phyloP scores from a whole-genome alignment of 2,888 invertebrate species.

The Callosobruchus maculatus region DNA sequence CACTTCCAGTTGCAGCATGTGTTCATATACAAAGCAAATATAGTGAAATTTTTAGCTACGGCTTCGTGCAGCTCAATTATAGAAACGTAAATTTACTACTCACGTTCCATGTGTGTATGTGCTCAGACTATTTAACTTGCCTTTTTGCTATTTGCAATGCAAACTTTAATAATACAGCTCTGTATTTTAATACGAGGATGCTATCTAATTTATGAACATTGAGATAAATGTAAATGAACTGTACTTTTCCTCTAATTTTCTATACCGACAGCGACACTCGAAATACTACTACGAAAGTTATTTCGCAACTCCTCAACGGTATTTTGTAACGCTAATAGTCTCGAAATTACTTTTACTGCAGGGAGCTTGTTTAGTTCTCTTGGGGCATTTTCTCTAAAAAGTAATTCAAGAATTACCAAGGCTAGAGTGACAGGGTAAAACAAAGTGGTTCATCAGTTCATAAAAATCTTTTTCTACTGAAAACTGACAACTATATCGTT shows the following conservation, averaged over 20 bases:
- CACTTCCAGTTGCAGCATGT: not conserved
- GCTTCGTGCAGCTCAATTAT: not conserved
- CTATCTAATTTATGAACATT: not conserved
- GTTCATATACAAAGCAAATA: not conserved
- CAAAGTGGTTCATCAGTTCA: too few relatives aligned
- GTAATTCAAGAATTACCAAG: too few relatives aligned
- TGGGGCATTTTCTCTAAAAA: too few relatives aligned
- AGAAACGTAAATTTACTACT: not conserved
- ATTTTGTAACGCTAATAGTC: too few relatives aligned
- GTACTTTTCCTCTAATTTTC: not conserved
- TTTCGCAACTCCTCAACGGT: not conserved
- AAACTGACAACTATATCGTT: too few relatives aligned
- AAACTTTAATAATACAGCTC: not conserved
- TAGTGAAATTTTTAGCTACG: not conserved
- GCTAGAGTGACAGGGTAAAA: too few relatives aligned
- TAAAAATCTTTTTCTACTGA: too few relatives aligned
- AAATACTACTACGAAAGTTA: not conserved
- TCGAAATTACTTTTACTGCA: too few relatives aligned
- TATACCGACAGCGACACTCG: not conserved
- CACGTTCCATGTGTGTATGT: not conserved
- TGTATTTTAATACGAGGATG: not conserved
- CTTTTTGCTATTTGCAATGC: not conserved
- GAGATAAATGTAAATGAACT: not conserved
- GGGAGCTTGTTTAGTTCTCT: too few relatives aligned
- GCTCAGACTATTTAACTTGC: not conserved